These are phyloP conservation scores for Strigops habroptila DNA, from an alignment of 2,113 vertebrate species.

Conservation along the genomic window DNA sequence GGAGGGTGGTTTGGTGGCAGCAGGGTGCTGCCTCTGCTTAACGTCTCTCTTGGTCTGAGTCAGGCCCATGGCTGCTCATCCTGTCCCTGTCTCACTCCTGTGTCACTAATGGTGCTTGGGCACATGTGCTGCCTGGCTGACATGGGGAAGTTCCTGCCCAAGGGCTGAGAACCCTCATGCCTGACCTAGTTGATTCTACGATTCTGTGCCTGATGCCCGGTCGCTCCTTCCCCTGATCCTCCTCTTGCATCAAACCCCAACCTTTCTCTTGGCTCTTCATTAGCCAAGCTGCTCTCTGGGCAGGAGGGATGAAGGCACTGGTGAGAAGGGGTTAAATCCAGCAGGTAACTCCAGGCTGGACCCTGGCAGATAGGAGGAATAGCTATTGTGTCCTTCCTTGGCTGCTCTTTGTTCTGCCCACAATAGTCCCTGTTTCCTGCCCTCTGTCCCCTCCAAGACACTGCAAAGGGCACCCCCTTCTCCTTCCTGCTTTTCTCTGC, in stretches of 20 bases:
- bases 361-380: neutral
- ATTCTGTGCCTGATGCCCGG: fast-evolving
- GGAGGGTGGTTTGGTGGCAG: neutral
- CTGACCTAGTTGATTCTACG: neutral
- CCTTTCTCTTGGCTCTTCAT: neutral
- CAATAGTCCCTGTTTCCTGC: slow-evolving; percentile 56
- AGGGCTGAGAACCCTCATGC: neutral
- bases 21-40: neutral
- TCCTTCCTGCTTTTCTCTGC: slow-evolving; percentile 20
- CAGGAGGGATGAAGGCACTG: neutral
- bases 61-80: neutral
- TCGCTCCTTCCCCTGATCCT: neutral
- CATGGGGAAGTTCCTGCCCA: neutral
- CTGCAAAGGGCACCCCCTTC: slow-evolving; percentile 7
- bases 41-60: slow-evolving; percentile 19
- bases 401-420: slow-evolving; percentile 44
- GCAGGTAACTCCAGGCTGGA: slow-evolving; percentile 17
- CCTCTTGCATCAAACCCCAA: neutral
- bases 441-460: slow-evolving; percentile 9
- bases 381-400: slow-evolving; percentile 10
- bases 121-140: fast-evolving
- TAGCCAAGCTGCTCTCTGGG: neutral
- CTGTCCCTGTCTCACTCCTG: neutral
- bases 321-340: slow-evolving; percentile 12
- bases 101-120: neutral